A percentile compares a stretch with the other conserved stretches of the same genome.
These are phyloP conservation scores for Falco rusticolus DNA, from an alignment of 2,797 vertebrate genomes.

Conservation along the genomic window DNA sequence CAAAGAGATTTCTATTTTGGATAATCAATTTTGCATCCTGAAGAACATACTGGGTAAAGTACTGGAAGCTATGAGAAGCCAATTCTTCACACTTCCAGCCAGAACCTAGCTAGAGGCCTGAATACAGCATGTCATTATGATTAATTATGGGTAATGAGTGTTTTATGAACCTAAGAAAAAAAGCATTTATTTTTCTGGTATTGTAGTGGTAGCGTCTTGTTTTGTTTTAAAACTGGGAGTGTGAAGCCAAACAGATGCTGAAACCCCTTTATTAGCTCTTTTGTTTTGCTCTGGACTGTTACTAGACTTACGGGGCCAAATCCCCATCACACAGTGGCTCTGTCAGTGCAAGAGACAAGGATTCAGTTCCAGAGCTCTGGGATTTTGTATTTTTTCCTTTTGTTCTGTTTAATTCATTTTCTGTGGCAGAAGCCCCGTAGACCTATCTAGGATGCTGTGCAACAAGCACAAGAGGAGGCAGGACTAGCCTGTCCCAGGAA, in stretches of 20 bases:
- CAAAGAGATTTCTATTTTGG: conserved; percentile 44
- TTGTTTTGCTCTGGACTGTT: conserved; percentile 49
- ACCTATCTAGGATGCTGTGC: not conserved
- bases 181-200: conserved; percentile 74
- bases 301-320: conserved; percentile 2
- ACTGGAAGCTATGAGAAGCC: conserved; percentile 67
- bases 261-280: conserved; percentile 50
- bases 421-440: not conserved
- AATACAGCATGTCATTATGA: conserved; percentile 79
- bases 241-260: conserved; percentile 62
- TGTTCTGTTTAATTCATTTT: not conserved
- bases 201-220: conserved; percentile 65
- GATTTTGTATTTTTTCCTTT: not conserved
- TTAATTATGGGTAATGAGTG: conserved; percentile 82
- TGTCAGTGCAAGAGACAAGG: not conserved
- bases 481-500: not conserved
- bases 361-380: not conserved
- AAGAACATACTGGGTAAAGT: conserved; percentile 58
- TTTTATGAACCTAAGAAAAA: conserved; percentile 79
- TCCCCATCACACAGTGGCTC: not conserved
- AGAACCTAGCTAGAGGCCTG: conserved; percentile 70
- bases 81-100: conserved; percentile 63
- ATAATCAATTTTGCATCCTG: conserved; percentile 64
- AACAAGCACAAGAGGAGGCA: not conserved
- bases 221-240: conserved; percentile 70